Evolutionary conservation across 2,888 invertebrate genomes (phyloP), one percentile per base, ranked within the genome.

Genomic region (Margaritifera margaritifera): DNA sequence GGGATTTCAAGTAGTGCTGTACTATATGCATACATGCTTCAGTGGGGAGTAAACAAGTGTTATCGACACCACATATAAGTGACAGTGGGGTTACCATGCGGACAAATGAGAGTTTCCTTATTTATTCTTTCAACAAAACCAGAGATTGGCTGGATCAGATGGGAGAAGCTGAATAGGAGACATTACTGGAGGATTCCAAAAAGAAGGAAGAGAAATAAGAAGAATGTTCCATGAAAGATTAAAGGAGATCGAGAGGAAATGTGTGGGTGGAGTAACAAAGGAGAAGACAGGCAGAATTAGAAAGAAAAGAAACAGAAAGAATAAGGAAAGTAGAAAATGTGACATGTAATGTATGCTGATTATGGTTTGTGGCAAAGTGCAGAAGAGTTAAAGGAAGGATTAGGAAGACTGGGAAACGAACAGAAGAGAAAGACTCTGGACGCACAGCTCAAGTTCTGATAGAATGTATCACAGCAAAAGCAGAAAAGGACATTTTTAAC

Each of bases 291-390:
- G 4, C n/a, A 50, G 60, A 72, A 56, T 42, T 70, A 24, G 56
- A 68, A 53, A 62, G 54, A 64, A 71, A 56, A 31, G 75, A 78
- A 65, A 58, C 31, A 52, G 65, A 68, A 24, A 59, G 71, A 54
- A 22, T 78, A 6, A 52, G 57, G 60, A 50, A 62, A n/a, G 61
- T 62, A 42, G 78, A 75, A 50, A 67, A 65, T 57, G n/a, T 71
- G 64, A 78, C 70, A 25, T 70, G 68, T 60, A 65, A 63, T 58
- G 71, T 78, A 18, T 75, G 73, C 54, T 70, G n/a, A 52, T 65
- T 75, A 74, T 72, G 78, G 78, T 19, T 54, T 75, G 24, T 78
- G 74, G 75, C 75, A 78, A 58, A 72, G 70, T 61, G 54, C 53
- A 53, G 62, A 61, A 50, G 70, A 78, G 59, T 51, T 78, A 22